A percentile compares a stretch with the other conserved stretches of the same genome.
Conservation (phyloP, 2,888 invertebrate genomes). For the Melanchra persicariae region DNA sequence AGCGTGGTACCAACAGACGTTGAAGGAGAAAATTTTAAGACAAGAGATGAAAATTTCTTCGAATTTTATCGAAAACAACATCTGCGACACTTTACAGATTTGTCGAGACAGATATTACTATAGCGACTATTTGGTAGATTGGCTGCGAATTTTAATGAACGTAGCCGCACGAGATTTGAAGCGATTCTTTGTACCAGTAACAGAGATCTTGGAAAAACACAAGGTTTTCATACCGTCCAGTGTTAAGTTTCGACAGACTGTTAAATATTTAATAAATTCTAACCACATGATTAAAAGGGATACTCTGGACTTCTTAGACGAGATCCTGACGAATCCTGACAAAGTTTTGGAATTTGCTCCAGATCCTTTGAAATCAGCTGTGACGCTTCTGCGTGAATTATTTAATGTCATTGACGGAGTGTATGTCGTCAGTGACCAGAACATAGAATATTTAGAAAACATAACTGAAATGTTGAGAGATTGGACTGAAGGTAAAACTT, state of each 20-base stretch:
- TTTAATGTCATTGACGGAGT: constrained; percentile 70
- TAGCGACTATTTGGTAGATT: constrained; percentile 73
- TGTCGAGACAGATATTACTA: constrained; percentile 72
- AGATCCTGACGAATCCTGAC: constrained; percentile 71
- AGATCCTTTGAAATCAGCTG: constrained; percentile 62
- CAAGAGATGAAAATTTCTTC: constrained; percentile 75
- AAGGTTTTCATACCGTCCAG: constrained; percentile 69
- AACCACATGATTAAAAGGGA: constrained; percentile 70
- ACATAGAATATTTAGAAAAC: constrained; percentile 66
- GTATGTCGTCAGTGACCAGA: constrained; percentile 70
- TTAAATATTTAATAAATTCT: constrained; percentile 65
- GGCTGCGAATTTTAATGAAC: constrained; percentile 71
- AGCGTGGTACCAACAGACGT: constrained; percentile 68
- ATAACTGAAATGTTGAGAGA: constrained; percentile 66
- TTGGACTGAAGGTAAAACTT: constrained; percentile 58
- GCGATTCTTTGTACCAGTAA: constrained; percentile 66
- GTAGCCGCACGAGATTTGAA: constrained; percentile 59
- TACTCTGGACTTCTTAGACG: constrained; percentile 76
- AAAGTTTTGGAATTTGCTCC: constrained; percentile 65
- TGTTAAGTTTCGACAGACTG: constrained; percentile 68
- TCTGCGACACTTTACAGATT: constrained; percentile 72
- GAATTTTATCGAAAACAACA: constrained; percentile 67
- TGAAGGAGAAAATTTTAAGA: constrained; percentile 73
- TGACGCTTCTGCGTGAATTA: constrained; percentile 64
- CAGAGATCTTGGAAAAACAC: constrained; percentile 66